Conservation (phyloP, 2,797 vertebrate genomes). For the Yasuhikotakia modesta region DNA sequence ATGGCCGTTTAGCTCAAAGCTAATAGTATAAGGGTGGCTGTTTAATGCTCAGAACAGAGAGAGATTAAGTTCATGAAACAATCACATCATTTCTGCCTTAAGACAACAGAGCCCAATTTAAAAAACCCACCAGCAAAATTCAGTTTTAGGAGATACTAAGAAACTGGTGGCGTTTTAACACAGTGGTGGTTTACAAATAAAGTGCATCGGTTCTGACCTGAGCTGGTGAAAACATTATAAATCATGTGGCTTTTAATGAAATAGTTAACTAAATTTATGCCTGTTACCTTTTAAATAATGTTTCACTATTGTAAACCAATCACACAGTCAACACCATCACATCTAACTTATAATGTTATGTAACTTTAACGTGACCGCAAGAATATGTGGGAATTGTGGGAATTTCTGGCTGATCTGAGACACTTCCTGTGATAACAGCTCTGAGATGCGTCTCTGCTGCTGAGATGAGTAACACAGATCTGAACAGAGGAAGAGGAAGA, state of each 20-base stretch:
- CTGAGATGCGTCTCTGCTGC: not conserved
- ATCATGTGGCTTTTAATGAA: conserved; percentile 7
- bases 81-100: conserved; percentile 69
- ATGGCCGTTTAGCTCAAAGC: conserved; percentile 54
- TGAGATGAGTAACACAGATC: conserved; percentile 51
- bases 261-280: too few species aligned
- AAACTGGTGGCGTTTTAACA: conserved; percentile 16
- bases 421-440: conserved; percentile 5
- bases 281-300: too few species aligned
- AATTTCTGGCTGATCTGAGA: not conserved
- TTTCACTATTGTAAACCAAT: too few species aligned
- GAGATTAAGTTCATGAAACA: conserved; percentile 67
- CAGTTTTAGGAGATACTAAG: conserved; percentile 61
- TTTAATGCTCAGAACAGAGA: conserved; percentile 66
- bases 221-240: too few species aligned
- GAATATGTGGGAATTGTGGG: too few species aligned
- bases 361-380: too few species aligned
- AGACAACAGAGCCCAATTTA: conserved; percentile 64
- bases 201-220: not conserved
- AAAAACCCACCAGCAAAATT: conserved; percentile 60
- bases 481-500: conserved; percentile 63
- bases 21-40: conserved; percentile 58
- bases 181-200: not conserved
- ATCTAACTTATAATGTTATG: too few species aligned
- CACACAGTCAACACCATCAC: too few species aligned